Conservation (phyloP, 2,888 invertebrate genomes). For the Teleogryllus oceanicus region DNA sequence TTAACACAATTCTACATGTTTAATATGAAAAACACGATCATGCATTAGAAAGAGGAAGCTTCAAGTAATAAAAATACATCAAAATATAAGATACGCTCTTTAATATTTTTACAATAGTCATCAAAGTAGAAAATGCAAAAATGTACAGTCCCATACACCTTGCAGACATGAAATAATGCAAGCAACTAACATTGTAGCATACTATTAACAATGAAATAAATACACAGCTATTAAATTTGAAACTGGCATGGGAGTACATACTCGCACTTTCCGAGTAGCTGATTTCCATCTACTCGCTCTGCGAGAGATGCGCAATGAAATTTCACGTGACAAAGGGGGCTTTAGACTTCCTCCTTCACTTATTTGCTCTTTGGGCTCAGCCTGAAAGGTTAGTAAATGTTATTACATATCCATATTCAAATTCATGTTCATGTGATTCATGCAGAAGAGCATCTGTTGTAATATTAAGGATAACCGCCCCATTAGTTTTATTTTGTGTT, state of each 20-base stretch:
- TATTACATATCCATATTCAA: not conserved
- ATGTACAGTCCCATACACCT: not conserved
- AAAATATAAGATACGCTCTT: too few species aligned
- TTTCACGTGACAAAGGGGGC: conserved; percentile 56
- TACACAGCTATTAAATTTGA: not conserved
- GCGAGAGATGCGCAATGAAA: conserved; percentile 60
- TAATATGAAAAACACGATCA: too few species aligned
- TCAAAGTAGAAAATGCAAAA: not conserved
- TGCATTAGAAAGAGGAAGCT: too few species aligned
- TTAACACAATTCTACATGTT: too few species aligned
- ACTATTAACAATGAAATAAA: too few species aligned
- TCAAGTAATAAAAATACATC: too few species aligned
- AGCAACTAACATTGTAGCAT: not conserved
- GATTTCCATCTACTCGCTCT: conserved; percentile 59
- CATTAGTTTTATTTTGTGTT: too few species aligned
- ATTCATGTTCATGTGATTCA: not conserved
- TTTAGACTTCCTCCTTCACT: conserved; percentile 21
- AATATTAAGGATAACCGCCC: too few species aligned
- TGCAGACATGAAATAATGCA: not conserved
- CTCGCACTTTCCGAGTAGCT: conserved; percentile 72
- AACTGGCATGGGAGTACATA: conserved; percentile 52
- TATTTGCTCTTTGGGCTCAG: not conserved
- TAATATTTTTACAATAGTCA: not conserved
- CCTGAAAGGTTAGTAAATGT: not conserved
- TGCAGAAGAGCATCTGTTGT: too few species aligned